These are phyloP conservation scores for Pipra filicauda DNA, from an alignment of 2,113 vertebrate species.

Conservation along the genomic window DNA sequence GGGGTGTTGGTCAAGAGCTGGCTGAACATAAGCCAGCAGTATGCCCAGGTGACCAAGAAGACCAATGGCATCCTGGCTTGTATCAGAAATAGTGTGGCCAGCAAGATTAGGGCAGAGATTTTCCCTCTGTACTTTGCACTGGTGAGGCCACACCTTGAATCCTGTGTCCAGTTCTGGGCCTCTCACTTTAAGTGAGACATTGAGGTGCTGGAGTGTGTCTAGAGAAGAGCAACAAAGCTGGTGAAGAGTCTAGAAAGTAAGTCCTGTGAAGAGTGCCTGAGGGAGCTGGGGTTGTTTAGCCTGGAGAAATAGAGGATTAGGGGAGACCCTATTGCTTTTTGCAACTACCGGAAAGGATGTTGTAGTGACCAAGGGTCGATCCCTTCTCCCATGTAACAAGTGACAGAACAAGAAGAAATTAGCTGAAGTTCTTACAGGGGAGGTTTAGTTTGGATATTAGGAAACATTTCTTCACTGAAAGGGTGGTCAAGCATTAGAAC, in stretches of 20 bases:
- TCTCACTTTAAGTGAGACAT: neutral
- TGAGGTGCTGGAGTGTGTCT: neutral
- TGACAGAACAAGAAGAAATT: neutral
- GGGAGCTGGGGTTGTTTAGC: neutral
- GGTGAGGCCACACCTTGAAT: neutral
- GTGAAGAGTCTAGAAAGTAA: neutral
- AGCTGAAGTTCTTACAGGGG: neutral
- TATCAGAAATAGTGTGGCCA: neutral
- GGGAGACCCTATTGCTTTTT: neutral
- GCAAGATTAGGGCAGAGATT: neutral
- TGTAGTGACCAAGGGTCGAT: neutral
- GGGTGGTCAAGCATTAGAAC: neutral
- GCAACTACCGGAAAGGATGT: neutral
- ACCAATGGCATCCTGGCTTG: neutral
- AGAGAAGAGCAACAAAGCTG: neutral
- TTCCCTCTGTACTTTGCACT: no score
- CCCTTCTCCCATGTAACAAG: neutral
- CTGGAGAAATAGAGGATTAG: neutral
- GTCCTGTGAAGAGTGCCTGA: neutral
- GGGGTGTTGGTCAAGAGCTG: neutral
- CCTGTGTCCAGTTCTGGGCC: neutral
- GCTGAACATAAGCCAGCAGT: rapidly evolving
- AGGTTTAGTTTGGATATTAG: no score
- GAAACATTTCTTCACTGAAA: neutral
- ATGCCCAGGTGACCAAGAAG: neutral